These are phyloP conservation scores for Aldrovandia affinis DNA, from an alignment of 2,797 vertebrate species.

Conservation along the genomic window DNA sequence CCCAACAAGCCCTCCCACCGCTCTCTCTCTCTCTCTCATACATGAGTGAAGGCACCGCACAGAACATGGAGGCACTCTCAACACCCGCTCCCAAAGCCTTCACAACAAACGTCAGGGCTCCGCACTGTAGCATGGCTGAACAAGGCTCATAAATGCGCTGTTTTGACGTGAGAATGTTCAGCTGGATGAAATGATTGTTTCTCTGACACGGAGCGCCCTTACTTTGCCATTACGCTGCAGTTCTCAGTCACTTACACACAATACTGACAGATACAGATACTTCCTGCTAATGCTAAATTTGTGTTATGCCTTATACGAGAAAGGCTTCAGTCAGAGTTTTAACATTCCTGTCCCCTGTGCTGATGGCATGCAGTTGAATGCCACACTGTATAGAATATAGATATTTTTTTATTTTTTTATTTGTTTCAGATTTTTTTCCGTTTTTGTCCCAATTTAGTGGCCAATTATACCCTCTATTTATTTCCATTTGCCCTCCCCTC, in stretches of 20 bases:
- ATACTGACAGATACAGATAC: slow-evolving; percentile 6
- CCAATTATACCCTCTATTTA: no score
- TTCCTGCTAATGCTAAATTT: no score
- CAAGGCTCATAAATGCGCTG: background rate
- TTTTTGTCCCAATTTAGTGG: no score
- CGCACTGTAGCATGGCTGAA: background rate
- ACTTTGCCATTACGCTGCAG: slow-evolving; percentile 52
- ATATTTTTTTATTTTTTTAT: no score
- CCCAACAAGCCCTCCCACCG: background rate
- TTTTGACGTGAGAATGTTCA: background rate
- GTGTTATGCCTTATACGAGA: background rate
- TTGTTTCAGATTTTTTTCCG: no score
- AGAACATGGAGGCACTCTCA: slow-evolving; percentile 34
- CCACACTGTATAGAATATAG: background rate
- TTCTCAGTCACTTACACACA: slow-evolving; percentile 56
- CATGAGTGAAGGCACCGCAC: slow-evolving; percentile 47
- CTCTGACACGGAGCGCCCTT: slow-evolving; percentile 58
- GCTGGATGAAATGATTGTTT: slow-evolving; percentile 17
- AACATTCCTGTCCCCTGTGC: background rate
- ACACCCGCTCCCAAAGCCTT: slow-evolving; percentile 38
- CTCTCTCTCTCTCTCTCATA: background rate
- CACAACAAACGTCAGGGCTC: background rate
- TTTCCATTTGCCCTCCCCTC: no score
- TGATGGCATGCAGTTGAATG: background rate
- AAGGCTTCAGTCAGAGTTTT: background rate